Evolutionary conservation across 2,888 invertebrate genomes (phyloP), one percentile per base, ranked within the genome.

Genomic region (Salticus scenicus): DNA sequence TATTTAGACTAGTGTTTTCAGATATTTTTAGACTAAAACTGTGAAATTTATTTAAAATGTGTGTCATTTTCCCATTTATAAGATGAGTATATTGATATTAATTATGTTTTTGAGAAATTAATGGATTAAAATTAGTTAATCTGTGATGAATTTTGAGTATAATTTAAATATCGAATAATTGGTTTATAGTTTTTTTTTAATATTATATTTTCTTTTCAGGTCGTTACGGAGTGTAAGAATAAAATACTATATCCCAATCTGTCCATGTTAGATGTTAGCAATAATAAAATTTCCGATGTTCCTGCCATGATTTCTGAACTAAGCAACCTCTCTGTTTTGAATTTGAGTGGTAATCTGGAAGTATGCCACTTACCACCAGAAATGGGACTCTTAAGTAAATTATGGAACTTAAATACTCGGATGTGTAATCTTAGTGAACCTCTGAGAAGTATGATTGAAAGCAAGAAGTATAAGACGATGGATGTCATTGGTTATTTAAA

Each of bases 401-500:
- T 99, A 51, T 99, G 99, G 98, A 98, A 98, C 92, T 92, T 99
- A 51, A 97, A 97, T 91, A 96, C 98, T 1, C 94, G 95, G 64
- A 97, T 97, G 1, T 99, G 99, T 90, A 93, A 94, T 31, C 92
- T 98, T 14, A 94, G 95, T 89, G 98, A 98, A 90, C 98, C 98
- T 0, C 92, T 98, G 0, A 94, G 94, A 87, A 94, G 96, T 0
- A 97, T 98, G 96, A 95, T 98, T 85, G 95, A 96, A 72, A 90
- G 96, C 83, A 98, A 98, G 89, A 95, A 96, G 89, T 97, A 96
- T 91, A 97, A 97, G 92, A 98, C 98, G 0, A 96, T 97, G 94
- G 98, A 99, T 91, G 92, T 94, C 30, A 95, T 99, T 69, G 96
- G 96, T 0, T 99, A 98, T 91, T 93, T 99, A 24, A 97, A 97